Conservation (phyloP, 2,113 vertebrate species). For the Pithys albifrons region DNA sequence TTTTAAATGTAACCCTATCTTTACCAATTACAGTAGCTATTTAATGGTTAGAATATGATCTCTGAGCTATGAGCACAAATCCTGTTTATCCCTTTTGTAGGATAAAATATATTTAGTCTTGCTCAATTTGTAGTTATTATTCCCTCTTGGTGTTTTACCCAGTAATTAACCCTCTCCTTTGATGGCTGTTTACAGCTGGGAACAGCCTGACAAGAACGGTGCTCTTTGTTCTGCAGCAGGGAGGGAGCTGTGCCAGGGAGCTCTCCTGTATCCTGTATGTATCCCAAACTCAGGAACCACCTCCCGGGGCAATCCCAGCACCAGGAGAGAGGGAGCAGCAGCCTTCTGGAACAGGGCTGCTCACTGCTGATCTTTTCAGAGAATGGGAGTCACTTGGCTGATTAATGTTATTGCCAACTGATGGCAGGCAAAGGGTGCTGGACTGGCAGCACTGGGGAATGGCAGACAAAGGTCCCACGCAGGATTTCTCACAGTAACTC, state of each 20-base stretch:
- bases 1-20: constrained; percentile 3
- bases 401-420: not conserved
- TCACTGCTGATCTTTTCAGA: not conserved
- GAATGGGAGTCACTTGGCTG: not conserved
- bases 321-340: not conserved
- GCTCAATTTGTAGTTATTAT: constrained; percentile 24
- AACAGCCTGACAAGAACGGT: not conserved
- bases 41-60: constrained; percentile 15
- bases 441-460: not conserved
- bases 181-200: not conserved
- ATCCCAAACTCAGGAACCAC: not conserved
- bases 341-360: not conserved
- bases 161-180: not conserved
- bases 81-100: constrained; percentile 26
- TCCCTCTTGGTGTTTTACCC: not conserved
- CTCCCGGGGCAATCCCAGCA: not conserved
- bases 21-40: constrained; percentile 25
- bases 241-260: not conserved
- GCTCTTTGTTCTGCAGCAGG: not conserved
- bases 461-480: not conserved
- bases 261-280: not conserved
- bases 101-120: constrained; percentile 41
- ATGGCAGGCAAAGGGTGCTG: not conserved
- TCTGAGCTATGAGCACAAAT: not conserved
- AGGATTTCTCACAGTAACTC: not conserved